phyloP scores from a whole-genome alignment of 2,888 invertebrate genomes.

The Mimachlamys varia region DNA sequence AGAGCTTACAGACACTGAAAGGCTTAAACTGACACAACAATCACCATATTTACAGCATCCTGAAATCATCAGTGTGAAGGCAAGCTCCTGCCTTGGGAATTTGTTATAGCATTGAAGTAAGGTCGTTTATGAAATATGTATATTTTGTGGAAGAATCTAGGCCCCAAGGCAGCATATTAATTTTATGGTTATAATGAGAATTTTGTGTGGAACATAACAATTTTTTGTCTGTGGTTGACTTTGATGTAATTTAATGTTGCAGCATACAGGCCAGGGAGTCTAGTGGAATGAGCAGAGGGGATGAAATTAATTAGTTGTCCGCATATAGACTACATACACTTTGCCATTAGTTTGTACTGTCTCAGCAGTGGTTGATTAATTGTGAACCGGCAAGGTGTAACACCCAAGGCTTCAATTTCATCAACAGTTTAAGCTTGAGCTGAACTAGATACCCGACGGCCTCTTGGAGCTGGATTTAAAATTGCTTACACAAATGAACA shows the following conservation, averaged over 20 bases:
- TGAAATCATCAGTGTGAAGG: background rate
- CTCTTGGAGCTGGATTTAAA: no score
- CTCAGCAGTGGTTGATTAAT: background rate
- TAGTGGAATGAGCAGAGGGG: background rate
- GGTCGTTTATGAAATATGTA: background rate
- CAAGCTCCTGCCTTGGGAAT: background rate
- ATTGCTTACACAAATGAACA: no score
- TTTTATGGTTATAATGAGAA: constrained; percentile 22
- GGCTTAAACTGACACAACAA: background rate
- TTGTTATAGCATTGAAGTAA: background rate
- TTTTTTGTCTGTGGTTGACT: background rate
- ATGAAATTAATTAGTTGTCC: background rate
- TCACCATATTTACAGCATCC: background rate
- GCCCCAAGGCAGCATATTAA: background rate
- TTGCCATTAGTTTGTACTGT: background rate
- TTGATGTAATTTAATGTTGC: background rate
- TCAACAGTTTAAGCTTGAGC: background rate
- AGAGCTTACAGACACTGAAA: background rate
- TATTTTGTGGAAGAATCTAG: background rate
- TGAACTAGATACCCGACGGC: background rate
- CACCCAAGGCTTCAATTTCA: background rate
- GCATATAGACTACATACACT: background rate
- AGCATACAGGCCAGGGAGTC: background rate
- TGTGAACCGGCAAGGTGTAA: background rate
- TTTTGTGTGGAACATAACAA: background rate